These are phyloP conservation scores for Amphipoea lucens DNA, from an alignment of 2,888 invertebrate genomes.

Conservation along the genomic window DNA sequence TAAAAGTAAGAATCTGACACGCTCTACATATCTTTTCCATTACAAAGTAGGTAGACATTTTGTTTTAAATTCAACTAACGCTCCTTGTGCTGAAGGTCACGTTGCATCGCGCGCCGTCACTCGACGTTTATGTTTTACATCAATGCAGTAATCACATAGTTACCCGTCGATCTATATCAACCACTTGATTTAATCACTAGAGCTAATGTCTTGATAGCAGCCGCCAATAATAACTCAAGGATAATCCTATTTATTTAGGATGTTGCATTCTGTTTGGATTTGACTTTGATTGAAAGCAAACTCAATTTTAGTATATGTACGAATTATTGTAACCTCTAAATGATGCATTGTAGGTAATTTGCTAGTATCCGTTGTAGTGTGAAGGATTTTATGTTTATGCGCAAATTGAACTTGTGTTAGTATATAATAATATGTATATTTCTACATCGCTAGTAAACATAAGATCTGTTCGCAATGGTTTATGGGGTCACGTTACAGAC, in stretches of 20 bases:
- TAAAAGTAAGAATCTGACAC: slow-evolving; percentile 49
- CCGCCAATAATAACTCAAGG: slow-evolving; percentile 81
- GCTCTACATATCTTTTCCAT: slow-evolving; percentile 58
- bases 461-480: slow-evolving; percentile 34
- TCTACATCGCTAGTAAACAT: slow-evolving; percentile 33
- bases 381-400: slow-evolving; percentile 54
- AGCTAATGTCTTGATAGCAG: slow-evolving; percentile 79
- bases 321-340: slow-evolving; percentile 61
- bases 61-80: slow-evolving; percentile 57
- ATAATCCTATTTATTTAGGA: slow-evolving; percentile 77
- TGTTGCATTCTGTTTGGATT: slow-evolving; percentile 68
- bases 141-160: slow-evolving; percentile 71
- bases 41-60: slow-evolving; percentile 59
- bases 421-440: slow-evolving; percentile 40
- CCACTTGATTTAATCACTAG: slow-evolving; percentile 82
- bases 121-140: slow-evolving; percentile 63
- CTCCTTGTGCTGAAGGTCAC: slow-evolving; percentile 62
- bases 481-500: slow-evolving; percentile 47
- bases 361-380: slow-evolving; percentile 49
- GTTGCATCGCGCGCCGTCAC: slow-evolving; percentile 56
- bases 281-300: slow-evolving; percentile 73
- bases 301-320: slow-evolving; percentile 68
- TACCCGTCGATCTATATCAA: slow-evolving; percentile 80
- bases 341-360: slow-evolving; percentile 53
- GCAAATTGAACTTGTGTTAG: slow-evolving; percentile 45